These are phyloP conservation scores for Zapus hudsonius DNA, from an alignment of 2,113 vertebrate species.

Conservation along the genomic window DNA sequence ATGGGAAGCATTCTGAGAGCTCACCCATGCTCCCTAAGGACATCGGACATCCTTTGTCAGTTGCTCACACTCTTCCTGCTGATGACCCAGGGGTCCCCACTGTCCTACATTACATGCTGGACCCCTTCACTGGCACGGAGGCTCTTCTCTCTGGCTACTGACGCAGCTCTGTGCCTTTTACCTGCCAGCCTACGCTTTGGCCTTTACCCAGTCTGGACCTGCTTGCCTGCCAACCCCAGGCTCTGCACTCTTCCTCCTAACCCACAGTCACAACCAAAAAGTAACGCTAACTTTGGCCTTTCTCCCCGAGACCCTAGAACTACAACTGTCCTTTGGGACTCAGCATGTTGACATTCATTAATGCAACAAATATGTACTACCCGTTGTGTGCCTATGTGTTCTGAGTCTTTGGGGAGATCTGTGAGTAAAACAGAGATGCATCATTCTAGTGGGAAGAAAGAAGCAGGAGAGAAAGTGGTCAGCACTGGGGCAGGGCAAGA, in stretches of 20 bases:
- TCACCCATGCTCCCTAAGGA: fast-evolving
- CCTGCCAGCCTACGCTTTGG: not conserved
- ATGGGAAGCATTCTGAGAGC: fast-evolving
- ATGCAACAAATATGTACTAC: too few relatives aligned
- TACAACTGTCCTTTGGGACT: not conserved
- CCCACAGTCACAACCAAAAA: fast-evolving
- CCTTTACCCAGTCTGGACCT: not conserved
- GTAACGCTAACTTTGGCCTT: fast-evolving
- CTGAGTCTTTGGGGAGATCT: not conserved
- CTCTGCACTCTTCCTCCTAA: not conserved
- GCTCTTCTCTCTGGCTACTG: not conserved
- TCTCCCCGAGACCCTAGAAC: not conserved
- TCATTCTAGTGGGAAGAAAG: not conserved
- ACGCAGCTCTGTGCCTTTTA: not conserved
- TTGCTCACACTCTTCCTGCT: fast-evolving
- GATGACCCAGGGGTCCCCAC: fast-evolving
- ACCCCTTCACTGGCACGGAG: not conserved
- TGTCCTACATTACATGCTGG: fast-evolving
- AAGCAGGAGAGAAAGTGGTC: not conserved
- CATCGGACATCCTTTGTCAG: fast-evolving
- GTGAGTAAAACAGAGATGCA: too few relatives aligned
- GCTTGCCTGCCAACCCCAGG: fast-evolving
- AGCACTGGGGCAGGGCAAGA: not conserved
- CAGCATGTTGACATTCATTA: not conserved
- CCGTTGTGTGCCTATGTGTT: fast-evolving